phyloP scores from a whole-genome alignment of 2,888 invertebrate species.

The Macropis europaea region DNA sequence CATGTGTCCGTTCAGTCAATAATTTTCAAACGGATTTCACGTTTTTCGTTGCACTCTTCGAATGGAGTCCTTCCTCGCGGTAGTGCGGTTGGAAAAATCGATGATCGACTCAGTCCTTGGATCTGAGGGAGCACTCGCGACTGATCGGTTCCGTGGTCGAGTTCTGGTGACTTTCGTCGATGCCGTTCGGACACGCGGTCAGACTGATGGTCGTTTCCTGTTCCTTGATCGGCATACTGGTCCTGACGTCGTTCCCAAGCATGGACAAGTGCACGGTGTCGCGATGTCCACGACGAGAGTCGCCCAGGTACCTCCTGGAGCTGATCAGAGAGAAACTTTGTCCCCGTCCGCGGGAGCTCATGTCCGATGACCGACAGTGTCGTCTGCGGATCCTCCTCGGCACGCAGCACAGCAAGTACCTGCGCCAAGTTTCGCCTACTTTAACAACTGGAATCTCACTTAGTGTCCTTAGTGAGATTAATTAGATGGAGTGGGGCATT shows the following conservation, averaged over 20 bases:
- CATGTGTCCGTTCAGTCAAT: too few species aligned
- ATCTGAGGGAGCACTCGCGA: constrained; percentile 11
- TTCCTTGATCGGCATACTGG: constrained; percentile 57
- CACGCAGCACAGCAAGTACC: constrained; percentile 69
- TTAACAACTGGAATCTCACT: background rate
- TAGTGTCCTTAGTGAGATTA: too few species aligned
- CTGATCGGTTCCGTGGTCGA: constrained; percentile 23
- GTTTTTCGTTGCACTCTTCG: too few species aligned
- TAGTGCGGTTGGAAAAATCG: background rate
- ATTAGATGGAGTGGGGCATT: too few species aligned
- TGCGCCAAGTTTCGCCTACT: constrained; percentile 29
- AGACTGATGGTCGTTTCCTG: constrained; percentile 72
- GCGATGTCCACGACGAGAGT: constrained; percentile 68
- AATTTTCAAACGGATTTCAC: too few species aligned
- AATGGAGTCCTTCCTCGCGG: too few species aligned
- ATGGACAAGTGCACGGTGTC: constrained; percentile 63
- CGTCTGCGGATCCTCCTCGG: constrained; percentile 19
- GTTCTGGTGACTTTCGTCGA: constrained; percentile 53
- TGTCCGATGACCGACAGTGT: constrained; percentile 63
- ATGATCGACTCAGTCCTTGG: constrained; percentile 20
- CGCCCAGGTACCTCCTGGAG: constrained; percentile 64
- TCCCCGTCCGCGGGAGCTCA: constrained; percentile 67
- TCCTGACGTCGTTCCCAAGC: constrained; percentile 27
- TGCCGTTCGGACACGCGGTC: constrained; percentile 66
- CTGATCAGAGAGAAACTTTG: constrained; percentile 72